Evolutionary conservation across 2,797 vertebrate species (phyloP).

Genomic region (Sebastes miniatus): DNA sequence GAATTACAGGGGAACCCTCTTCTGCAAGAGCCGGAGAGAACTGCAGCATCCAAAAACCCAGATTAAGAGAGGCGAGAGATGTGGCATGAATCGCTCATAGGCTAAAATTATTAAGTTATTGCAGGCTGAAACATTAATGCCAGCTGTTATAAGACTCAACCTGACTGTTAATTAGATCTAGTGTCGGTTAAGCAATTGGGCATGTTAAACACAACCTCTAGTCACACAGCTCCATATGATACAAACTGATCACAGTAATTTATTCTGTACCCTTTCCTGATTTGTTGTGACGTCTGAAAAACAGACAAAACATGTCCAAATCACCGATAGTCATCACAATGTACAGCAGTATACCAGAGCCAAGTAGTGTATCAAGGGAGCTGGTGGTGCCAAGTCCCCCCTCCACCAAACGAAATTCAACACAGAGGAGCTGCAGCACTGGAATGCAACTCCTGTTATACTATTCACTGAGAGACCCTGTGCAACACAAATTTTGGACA

Average conservation of each 20-base stretch:
- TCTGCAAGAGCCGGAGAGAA: background rate
- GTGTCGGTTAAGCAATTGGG: background rate
- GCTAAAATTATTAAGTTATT: background rate
- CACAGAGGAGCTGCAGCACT: slow-evolving; percentile 49
- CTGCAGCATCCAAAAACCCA: slow-evolving; percentile 24
- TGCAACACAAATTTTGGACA: background rate
- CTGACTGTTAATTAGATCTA: background rate
- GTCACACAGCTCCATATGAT: background rate
- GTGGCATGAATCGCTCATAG: slow-evolving; percentile 40
- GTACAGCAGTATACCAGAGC: slow-evolving; percentile 8
- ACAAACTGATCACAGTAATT: background rate
- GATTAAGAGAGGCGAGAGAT: slow-evolving; percentile 15
- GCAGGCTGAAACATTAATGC: slow-evolving; percentile 29
- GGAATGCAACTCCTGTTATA: slow-evolving; percentile 52
- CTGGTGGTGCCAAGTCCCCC: slow-evolving; percentile 17
- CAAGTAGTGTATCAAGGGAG: slow-evolving; percentile 37
- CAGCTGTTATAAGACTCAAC: slow-evolving; percentile 4
- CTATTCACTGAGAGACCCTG: slow-evolving; percentile 3
- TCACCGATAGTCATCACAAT: background rate
- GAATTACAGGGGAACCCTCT: slow-evolving; percentile 17
- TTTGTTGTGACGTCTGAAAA: background rate
- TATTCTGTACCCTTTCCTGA: background rate
- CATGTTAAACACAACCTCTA: background rate
- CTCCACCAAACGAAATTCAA: slow-evolving; percentile 43
- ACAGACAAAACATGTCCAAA: background rate